Evolutionary conservation across 2,888 invertebrate species (phyloP), one percentile per base, ranked within the genome.

Genomic region (Trichopoda pennipes): DNA sequence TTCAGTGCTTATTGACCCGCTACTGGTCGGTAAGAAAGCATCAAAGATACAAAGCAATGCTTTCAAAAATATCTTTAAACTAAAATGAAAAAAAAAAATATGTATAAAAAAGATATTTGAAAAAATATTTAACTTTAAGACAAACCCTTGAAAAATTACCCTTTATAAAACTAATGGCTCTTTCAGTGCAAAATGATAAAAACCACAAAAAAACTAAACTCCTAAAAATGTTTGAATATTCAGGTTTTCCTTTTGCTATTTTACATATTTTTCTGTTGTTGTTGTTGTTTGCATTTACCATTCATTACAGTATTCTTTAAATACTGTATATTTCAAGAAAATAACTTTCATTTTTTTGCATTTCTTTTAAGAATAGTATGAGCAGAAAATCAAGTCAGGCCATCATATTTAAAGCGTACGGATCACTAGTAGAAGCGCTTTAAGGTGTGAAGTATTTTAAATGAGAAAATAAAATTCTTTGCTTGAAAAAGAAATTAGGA

Each of bases 271-370:
- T 14, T 16, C n/a, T 44, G 2, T n/a, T n/a, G 21, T 55, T 35
- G 0, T 9, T 47, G 55, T 47, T 35, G 51, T 32, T n/a, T 51
- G 38, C 28, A n/a, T 73, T 73, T 35, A 44, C 44, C 42, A 56
- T 78, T 64, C 56, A 64, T 78, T 60, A 44, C 42, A 60, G 53
- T 35, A 14, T 14, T 17, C 53, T 64, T 49, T 10, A 12, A 17
- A 23, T 6, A 9, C 47, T 55, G 14, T 49, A 3, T 38, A n/a
- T 61, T 72, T 28, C 4, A 38, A 38, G 51, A 60, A 60, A 51
- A 72, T 3, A 38, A 38, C 2, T 8, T 42, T 3, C 28, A 35
- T 42, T 32, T 49, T 38, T 10, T 42, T 55, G 21, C 10, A 9
- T 61, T 69, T 56, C 23, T 38, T 58, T 42, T 51, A 28, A n/a